Evolutionary conservation across 2,888 invertebrate genomes (phyloP), one percentile per base, ranked within the genome.

Genomic region (Ernsta delagoae): DNA sequence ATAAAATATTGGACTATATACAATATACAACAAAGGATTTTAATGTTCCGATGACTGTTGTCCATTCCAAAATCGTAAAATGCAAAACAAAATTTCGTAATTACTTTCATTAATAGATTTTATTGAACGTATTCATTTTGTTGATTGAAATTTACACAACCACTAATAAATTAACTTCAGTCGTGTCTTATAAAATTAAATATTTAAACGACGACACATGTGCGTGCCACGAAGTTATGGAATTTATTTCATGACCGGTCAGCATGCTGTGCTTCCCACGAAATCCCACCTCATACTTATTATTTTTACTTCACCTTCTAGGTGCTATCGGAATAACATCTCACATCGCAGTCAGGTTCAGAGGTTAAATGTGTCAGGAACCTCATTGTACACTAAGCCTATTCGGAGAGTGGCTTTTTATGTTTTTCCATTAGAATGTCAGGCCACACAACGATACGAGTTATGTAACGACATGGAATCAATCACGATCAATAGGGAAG

Each of bases 381-480:
- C 73, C 77, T 78, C 69, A 75, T 75, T 75, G 71, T 74, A 62
- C 59, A 59, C 65, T 70, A 61, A 64, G 45, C 16, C 68, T 65
- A 63, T 71, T 72, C 72, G 16, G 7, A 41, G 43, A 72, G 65
- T 69, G 71, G 68, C 61, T 65, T 69, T 68, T 70, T 72, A 63
- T 66, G 64, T 72, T 72, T 74, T 70, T 50, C 68, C 70, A 71
- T 72, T 71, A 73, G 70, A 73, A 72, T 71, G 77, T 77, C 78
- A 80, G 81, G 78, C 82, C 85, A 83, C 84, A 83, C 85, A 81
- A 68, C 78, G 77, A 75, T 75, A 79, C 72, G 65, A 73, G 78
- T 89, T 89, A 87, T 81, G 83, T 84, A 90, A 89, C 77, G 71
- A 78, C 77, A 78, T 76, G 76, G 83, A 85, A 88, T 87, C 83